These are phyloP conservation scores for Aselliscus stoliczkanus DNA, from an alignment of 2,797 vertebrate species.

Conservation along the genomic window DNA sequence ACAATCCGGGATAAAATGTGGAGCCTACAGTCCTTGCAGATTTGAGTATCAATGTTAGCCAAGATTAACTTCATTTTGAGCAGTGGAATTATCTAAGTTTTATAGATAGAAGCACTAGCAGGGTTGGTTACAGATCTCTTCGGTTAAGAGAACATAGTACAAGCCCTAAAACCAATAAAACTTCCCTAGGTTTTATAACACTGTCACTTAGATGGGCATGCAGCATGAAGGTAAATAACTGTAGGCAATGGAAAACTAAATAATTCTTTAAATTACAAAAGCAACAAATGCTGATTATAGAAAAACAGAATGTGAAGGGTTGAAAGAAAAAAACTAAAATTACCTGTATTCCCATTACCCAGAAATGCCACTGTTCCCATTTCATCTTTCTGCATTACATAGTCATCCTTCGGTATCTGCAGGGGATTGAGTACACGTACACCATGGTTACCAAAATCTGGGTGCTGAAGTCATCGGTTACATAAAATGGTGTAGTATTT, in stretches of 20 bases:
- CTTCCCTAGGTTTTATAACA: neutral
- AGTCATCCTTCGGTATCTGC: neutral
- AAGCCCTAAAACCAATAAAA: neutral
- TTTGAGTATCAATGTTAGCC: neutral
- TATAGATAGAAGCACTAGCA: neutral
- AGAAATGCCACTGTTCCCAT: neutral
- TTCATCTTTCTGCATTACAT: neutral
- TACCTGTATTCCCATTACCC: neutral
- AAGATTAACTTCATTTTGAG: neutral
- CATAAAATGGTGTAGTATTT: neutral
- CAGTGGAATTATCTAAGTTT: neutral
- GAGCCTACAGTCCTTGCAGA: neutral
- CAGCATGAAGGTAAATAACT: neutral
- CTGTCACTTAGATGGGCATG: neutral
- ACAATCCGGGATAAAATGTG: accelerated
- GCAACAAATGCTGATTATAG: neutral
- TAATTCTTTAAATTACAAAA: neutral
- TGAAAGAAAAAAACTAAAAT: conserved; percentile 13
- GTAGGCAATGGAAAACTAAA: neutral
- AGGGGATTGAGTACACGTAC: neutral
- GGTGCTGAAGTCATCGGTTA: neutral
- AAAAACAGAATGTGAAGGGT: neutral
- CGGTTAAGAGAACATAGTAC: neutral
- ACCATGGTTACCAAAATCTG: neutral
- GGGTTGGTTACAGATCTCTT: neutral